Conservation (phyloP, 1,140 invertebrate species). For the Sitobion miscanthi region DNA sequence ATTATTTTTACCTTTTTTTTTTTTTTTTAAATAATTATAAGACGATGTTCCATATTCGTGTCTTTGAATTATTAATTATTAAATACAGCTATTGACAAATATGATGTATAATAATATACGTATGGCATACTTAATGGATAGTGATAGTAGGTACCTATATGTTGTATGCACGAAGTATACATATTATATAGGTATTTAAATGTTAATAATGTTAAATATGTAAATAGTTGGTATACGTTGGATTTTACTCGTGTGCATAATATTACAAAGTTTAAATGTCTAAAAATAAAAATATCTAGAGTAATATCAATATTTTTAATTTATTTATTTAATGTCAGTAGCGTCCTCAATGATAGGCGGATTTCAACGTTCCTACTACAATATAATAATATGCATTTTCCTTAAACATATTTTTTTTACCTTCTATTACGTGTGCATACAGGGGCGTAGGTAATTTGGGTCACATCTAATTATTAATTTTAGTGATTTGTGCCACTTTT, state of each 20-base stretch:
- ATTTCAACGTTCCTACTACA: not conserved
- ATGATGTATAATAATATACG: not conserved
- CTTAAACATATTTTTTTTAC: too few relatives aligned
- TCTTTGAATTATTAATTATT: conserved; percentile 34
- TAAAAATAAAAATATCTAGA: not conserved
- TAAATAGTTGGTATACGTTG: not conserved
- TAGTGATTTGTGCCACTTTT: too few relatives aligned
- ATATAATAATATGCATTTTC: not conserved
- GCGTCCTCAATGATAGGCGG: not conserved
- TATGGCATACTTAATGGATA: not conserved
- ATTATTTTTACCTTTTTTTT: conserved; percentile 23
- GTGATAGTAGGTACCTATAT: not conserved
- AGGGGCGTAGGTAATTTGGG: too few relatives aligned
- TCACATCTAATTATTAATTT: too few relatives aligned
- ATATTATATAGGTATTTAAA: not conserved
- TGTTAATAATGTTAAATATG: not conserved
- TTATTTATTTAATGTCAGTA: not conserved
- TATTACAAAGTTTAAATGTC: not conserved
- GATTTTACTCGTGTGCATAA: not conserved
- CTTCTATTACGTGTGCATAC: too few relatives aligned
- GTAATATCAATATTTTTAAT: not conserved
- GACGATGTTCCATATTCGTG: conserved; percentile 11
- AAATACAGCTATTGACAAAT: not conserved
- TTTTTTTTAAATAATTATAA: conserved; percentile 13
- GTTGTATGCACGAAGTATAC: not conserved